Conservation (phyloP, 2,797 vertebrate genomes). For the Myripristis jacobus region DNA sequence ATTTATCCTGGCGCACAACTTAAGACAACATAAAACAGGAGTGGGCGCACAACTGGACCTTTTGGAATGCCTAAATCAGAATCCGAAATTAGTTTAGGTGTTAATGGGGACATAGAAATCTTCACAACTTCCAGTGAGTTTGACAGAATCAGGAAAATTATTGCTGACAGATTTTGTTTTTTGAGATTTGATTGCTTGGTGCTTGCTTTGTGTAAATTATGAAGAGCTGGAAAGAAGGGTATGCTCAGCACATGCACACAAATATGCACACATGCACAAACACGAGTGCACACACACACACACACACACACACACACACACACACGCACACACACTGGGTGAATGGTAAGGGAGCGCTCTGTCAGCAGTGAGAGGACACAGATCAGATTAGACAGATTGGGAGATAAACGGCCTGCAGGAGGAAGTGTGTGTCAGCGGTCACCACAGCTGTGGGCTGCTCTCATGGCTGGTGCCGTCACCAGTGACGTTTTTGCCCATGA, state of each 20-base stretch:
- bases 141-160: too few species aligned
- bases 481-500: slow-evolving; percentile 53
- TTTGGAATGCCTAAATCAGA: slow-evolving; percentile 44
- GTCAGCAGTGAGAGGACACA: slow-evolving; percentile 43
- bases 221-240: neutral
- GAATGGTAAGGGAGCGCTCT: slow-evolving; percentile 34
- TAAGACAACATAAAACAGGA: slow-evolving; percentile 25
- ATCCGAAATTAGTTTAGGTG: slow-evolving; percentile 13
- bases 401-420: slow-evolving; percentile 39
- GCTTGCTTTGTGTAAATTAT: slow-evolving; percentile 11
- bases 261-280: too few species aligned
- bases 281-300: slow-evolving; percentile 15
- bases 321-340: too few species aligned
- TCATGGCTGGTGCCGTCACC: slow-evolving; percentile 55
- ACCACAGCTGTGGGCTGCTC: slow-evolving; percentile 21
- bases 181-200: neutral
- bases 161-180: too few species aligned
- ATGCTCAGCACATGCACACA: too few species aligned
- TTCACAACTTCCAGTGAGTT: neutral
- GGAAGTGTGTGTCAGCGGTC: slow-evolving; percentile 65
- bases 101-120: slow-evolving; percentile 17
- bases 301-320: slow-evolving; percentile 7
- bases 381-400: slow-evolving; percentile 48
- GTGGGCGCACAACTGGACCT: slow-evolving; percentile 29
- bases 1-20: slow-evolving; percentile 55